Percentiles rank a stretch among this genome's conserved stretches.
phyloP scores from a whole-genome alignment of 2,113 vertebrate genomes.

The Ailurus styani region DNA sequence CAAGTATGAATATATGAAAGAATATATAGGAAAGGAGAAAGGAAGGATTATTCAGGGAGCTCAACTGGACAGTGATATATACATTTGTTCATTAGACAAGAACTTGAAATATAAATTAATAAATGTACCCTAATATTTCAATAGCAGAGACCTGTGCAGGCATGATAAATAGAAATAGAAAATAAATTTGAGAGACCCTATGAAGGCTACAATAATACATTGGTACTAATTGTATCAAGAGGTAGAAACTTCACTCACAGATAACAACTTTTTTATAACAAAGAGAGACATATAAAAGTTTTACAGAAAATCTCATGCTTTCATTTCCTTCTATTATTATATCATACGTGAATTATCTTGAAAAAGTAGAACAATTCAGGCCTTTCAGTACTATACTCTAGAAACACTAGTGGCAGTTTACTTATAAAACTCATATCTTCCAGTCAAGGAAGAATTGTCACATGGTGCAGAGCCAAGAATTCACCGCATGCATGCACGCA shows the following conservation, averaged over 20 bases:
- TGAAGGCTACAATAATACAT: background rate
- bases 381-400: background rate
- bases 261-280: background rate
- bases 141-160: background rate
- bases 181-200: background rate
- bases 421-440: background rate
- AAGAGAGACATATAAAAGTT: background rate
- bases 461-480: background rate
- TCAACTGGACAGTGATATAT: background rate
- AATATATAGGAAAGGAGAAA: background rate
- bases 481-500: background rate
- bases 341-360: background rate
- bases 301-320: background rate
- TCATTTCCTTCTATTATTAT: background rate
- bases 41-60: background rate
- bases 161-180: background rate
- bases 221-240: background rate
- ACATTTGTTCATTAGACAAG: background rate
- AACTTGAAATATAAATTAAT: background rate
- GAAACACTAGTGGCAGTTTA: background rate
- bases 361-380: background rate
- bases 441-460: background rate
- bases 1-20: background rate
- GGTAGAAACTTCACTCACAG: background rate
- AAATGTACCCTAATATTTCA: background rate